Conservation (phyloP, 2,797 vertebrate genomes). For the Meda fulgida region DNA sequence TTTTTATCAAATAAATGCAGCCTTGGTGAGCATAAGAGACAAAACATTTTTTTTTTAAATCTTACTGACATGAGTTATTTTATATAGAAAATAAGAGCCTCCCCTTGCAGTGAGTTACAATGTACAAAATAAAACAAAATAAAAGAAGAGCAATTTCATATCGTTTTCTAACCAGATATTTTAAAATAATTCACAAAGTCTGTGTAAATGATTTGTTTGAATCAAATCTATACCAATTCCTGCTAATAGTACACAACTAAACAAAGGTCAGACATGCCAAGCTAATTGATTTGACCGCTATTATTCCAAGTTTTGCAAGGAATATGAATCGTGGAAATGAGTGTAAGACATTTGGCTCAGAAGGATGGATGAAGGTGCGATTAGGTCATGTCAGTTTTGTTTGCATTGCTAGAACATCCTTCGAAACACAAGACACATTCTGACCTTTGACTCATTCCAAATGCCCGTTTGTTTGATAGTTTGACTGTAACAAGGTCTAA, state of each 20-base stretch:
- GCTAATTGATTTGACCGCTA: conserved; percentile 51
- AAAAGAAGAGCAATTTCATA: not conserved
- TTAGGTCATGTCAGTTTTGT: conserved; percentile 55
- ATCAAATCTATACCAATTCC: conserved; percentile 37
- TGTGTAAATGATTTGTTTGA: not conserved
- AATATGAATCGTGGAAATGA: conserved; percentile 48
- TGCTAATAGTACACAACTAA: conserved; percentile 48
- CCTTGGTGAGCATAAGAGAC: not conserved
- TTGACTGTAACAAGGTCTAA: not conserved
- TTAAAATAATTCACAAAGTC: not conserved
- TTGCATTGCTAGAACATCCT: conserved; percentile 17
- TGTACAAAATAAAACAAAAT: not conserved
- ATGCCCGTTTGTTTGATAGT: not conserved
- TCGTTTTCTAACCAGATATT: not conserved
- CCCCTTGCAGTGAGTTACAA: not conserved
- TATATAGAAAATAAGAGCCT: not conserved
- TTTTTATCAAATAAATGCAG: not conserved
- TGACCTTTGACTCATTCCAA: conserved; percentile 29
- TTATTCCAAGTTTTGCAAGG: conserved; percentile 40
- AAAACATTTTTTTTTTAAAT: not conserved
- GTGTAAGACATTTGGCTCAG: conserved; percentile 45
- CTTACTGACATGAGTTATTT: not conserved
- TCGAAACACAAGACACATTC: conserved; percentile 12
- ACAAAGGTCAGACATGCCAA: conserved; percentile 58
- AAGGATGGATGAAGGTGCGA: conserved; percentile 41